Evolutionary conservation across 2,888 invertebrate genomes (phyloP), one percentile per base, ranked within the genome.

Genomic region (Lampropteryx suffumata): DNA sequence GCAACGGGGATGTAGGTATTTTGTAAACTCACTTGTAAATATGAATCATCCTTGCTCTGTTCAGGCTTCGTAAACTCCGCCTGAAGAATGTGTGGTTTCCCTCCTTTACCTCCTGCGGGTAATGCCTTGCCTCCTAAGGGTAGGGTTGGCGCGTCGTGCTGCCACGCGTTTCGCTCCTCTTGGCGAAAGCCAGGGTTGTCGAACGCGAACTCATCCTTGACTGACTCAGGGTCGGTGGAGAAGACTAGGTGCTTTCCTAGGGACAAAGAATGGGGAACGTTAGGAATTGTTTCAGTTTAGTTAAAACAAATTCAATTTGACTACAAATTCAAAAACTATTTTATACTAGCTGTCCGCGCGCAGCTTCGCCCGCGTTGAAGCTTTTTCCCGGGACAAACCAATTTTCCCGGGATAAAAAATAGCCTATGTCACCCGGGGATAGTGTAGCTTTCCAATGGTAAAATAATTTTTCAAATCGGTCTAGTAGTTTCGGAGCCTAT

Each of bases 181-280:
- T 85, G 83, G 34, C 93, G 92, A 90, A 95, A 95, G 50, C 95
- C 95, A 11, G 95, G 95, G 87, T 95, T 95, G 81, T 95, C 95
- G 79, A 95, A 95, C 0, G 95, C 95, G 75, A 93, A 95, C 64
- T 94, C 94, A 62, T 93, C 93, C 60, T 94, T 94, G n/a, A 94
- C 94, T 45, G 93, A 94, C 71, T 95, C 95, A 0, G 95, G 94
- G 73, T 95, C 95, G 21, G 94, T 94, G 58, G 94, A 92, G 74
- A 95, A 89, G 24, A 95, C 94, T 54, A 95, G 83, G 67, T 94
- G 94, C 71, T 94, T 93, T 62, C 93, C 95, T 95, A 92, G 43
- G 36, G 58, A 73, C 68, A 76, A 83, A 11, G 37, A 26, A 3
- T 26, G 24, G 6, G 7, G 7, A 24, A 24, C n/a, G 30, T 10